Evolutionary conservation across 92 coral and sea anemone species (phyloP).

Genomic region (Zoanthus gigantus): DNA sequence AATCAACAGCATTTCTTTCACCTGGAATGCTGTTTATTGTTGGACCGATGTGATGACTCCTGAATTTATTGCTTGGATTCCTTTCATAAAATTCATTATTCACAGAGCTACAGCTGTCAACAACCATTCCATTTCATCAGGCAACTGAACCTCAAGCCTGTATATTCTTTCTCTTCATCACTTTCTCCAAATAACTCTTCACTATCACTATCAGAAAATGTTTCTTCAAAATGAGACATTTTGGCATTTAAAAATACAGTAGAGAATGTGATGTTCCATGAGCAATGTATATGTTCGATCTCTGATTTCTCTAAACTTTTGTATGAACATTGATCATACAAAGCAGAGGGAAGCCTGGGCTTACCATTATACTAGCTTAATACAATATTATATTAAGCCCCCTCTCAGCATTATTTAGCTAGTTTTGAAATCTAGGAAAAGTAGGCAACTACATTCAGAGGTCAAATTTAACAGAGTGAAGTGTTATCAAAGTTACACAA

Average conservation of each 20-base stretch:
- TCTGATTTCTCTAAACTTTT: not conserved
- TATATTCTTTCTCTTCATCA: conserved; percentile 53
- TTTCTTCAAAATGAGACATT: conserved; percentile 17
- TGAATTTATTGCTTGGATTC: conserved; percentile 42
- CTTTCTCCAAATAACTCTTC: conserved; percentile 58
- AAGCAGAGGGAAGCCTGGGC: not conserved
- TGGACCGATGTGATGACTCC: not conserved
- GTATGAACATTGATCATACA: not conserved
- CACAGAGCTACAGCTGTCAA: conserved; percentile 46
- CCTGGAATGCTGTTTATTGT: not conserved
- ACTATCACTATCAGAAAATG: conserved; percentile 47
- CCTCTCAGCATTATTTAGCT: not conserved
- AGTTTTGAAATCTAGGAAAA: conserved; percentile 9
- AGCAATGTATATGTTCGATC: not conserved
- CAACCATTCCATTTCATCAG: conserved; percentile 38
- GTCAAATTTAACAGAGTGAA: not conserved
- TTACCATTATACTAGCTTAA: not conserved
- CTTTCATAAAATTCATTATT: conserved; percentile 28
- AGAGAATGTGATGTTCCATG: not conserved
- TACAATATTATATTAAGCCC: conserved; percentile 9
- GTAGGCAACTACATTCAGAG: not conserved
- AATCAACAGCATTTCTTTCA: conserved; percentile 29
- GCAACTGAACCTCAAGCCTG: conserved; percentile 27
- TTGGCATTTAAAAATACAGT: conserved; percentile 23
- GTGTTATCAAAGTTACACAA: no score